Evolutionary conservation across 2,113 vertebrate genomes (phyloP), one percentile per base, ranked within the genome.

Genomic region (Fulmarus glacialis): DNA sequence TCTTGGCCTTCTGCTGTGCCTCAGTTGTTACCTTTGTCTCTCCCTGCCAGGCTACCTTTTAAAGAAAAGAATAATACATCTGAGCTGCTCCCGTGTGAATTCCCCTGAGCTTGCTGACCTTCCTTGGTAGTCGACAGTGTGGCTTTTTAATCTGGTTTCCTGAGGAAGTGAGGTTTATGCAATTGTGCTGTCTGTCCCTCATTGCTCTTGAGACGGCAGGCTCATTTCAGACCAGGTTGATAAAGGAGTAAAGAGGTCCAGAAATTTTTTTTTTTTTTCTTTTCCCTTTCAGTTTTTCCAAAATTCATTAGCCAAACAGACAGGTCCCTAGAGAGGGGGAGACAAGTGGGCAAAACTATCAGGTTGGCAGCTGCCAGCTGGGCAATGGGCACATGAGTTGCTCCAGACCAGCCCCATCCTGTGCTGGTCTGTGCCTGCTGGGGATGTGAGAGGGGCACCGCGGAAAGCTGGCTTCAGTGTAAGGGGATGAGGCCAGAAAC

Each of bases 91-190:
- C 62, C 43, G 1, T n/a, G 59, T 23, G 48, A 63, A 58, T 42
- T 73, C 52, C 43, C 58, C 43, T 30, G 42, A 27, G 64, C 60
- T 48, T 11, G 9, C 60, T 58, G 84, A 55, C 36, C 56, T 94
- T 85, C 58, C 82, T 52, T 71, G 42, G 29, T 71, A 67, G 47
- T 36, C 3, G 2, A 21, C 72, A 27, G 22, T 21, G 32, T 29
- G 52, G 50, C 45, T 91, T 70, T 85, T 52, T 87, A 43, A 77
- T 80, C 45, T 67, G 62, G 11, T 82, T 93, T 96, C 74, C 92
- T 63, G 66, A 79, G 82, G 80, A 75, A 82, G 82, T 53, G 81
- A 62, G 38, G 43, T 58, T 82, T 67, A 27, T 85, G 70, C 24
- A 29, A 2, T 56, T 74, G 11, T 71, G 68, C 34, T 64, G 12